Conservation (phyloP, 2,888 invertebrate species). For the Aromia moschata region DNA sequence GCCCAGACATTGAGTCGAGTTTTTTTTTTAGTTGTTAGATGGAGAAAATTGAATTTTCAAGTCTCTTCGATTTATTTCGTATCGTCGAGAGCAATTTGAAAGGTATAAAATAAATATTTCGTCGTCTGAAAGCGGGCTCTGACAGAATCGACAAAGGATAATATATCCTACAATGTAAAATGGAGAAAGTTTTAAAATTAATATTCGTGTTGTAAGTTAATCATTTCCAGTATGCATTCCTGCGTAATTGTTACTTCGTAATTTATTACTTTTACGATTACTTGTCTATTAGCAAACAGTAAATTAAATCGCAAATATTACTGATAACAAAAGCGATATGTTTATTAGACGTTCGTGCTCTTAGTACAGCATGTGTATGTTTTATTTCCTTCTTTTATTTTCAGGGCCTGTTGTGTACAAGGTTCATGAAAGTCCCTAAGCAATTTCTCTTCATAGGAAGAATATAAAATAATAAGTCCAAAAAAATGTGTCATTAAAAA, state of each 20-base stretch:
- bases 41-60: slow-evolving; percentile 21
- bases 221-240: background rate
- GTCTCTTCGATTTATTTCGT: slow-evolving; percentile 13
- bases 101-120: slow-evolving; percentile 26
- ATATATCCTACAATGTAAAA: slow-evolving; percentile 14
- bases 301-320: no score
- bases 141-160: slow-evolving; percentile 7
- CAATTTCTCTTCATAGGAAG: no score
- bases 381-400: no score
- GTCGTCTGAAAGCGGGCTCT: slow-evolving; percentile 6
- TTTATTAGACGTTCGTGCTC: no score
- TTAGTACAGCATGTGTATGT: no score
- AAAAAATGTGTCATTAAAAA: no score
- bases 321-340: no score
- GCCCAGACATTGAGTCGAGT: slow-evolving; percentile 1
- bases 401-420: no score
- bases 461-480: no score
- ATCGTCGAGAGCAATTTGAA: slow-evolving; percentile 17
- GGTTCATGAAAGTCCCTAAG: no score
- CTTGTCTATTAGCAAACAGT: no score
- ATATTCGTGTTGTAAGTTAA: slow-evolving; percentile 10
- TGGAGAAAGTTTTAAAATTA: slow-evolving; percentile 12
- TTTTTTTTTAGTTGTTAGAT: slow-evolving; percentile 17
- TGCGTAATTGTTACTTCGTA: background rate
- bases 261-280: slow-evolving; percentile 9